Percentiles rank a stretch among this genome's conserved stretches.
Evolutionary conservation across 2,888 invertebrate genomes (phyloP).

Genomic region (Frankliniella fusca): DNA sequence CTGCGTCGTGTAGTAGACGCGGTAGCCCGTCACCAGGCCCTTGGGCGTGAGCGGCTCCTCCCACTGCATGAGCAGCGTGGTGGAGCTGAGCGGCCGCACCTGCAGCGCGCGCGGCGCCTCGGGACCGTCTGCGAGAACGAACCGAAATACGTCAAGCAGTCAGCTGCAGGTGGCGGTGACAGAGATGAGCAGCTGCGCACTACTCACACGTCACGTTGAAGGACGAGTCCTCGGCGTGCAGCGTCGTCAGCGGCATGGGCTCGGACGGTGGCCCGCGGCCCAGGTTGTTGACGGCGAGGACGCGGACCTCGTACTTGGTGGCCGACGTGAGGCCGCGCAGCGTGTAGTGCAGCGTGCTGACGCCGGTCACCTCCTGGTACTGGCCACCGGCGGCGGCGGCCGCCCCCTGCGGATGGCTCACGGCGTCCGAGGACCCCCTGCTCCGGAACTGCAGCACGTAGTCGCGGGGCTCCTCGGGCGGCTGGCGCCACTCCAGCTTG

Average conservation of each 20-base stretch:
- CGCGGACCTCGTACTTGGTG: constrained; percentile 1
- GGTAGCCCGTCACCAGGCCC: constrained; percentile 1
- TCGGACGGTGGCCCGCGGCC: constrained; percentile 7
- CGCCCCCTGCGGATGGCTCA: no score
- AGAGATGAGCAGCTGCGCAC: not conserved
- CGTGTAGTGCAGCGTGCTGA: constrained; percentile 12
- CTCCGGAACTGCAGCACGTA: constrained; percentile 4
- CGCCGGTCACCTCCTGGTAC: constrained; percentile 9
- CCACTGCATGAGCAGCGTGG: constrained; percentile 16
- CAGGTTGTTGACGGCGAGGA: constrained; percentile 2
- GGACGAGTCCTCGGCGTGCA: constrained; percentile 16
- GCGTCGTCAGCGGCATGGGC: not conserved
- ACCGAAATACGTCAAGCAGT: no score
- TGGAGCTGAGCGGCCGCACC: constrained; percentile 15
- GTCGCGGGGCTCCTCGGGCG: not conserved
- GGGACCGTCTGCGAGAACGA: not conserved
- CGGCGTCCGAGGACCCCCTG: not conserved
- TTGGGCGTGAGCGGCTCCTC: constrained; percentile 1
- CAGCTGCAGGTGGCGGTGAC: not conserved
- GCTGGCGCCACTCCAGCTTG: not conserved
- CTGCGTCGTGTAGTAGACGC: not conserved
- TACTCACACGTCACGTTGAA: constrained; percentile 4
- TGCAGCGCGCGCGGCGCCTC: constrained; percentile 21
- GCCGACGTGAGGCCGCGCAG: not conserved
- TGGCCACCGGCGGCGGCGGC: not conserved